Percentiles rank a stretch among this genome's conserved stretches.
These are phyloP conservation scores for Melanotus villosus DNA, from an alignment of 2,888 invertebrate species.

Conservation along the genomic window DNA sequence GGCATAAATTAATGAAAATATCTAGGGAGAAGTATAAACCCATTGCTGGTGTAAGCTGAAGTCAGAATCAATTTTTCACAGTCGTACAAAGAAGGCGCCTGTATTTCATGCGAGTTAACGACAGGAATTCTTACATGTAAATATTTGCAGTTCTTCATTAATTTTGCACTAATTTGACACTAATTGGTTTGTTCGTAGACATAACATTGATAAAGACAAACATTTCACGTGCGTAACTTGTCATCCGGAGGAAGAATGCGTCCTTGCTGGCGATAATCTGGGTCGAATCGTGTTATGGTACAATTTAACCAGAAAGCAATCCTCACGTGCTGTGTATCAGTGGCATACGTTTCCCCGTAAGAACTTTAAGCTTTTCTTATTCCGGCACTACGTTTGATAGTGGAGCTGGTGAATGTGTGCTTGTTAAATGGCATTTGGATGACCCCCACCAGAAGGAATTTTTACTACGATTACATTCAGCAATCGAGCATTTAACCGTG, in stretches of 20 bases:
- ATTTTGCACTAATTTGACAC: too few species aligned
- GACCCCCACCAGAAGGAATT: slow-evolving; percentile 71
- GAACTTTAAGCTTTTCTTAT: slow-evolving; percentile 76
- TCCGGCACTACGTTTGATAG: slow-evolving; percentile 79
- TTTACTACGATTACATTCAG: slow-evolving; percentile 80
- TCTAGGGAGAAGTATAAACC: slow-evolving; percentile 39
- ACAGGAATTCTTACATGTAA: too few species aligned
- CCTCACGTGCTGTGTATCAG: slow-evolving; percentile 67
- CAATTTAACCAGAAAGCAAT: slow-evolving; percentile 62
- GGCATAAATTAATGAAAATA: too few species aligned
- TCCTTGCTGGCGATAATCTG: too few species aligned
- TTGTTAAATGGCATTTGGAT: too few species aligned
- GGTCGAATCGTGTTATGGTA: too few species aligned
- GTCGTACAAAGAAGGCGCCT: slow-evolving; percentile 53
- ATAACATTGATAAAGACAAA: too few species aligned
- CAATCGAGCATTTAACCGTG: slow-evolving; percentile 75
- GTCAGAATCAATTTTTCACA: slow-evolving; percentile 54
- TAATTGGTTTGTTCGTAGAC: too few species aligned
- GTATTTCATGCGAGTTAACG: too few species aligned
- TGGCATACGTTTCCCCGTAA: slow-evolving; percentile 78
- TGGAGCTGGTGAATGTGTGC: slow-evolving; percentile 82
- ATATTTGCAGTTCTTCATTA: too few species aligned
- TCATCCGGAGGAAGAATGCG: too few species aligned
- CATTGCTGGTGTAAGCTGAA: slow-evolving; percentile 52
- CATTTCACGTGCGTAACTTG: too few species aligned